Evolutionary conservation across 2,797 vertebrate genomes (phyloP), one percentile per base, ranked within the genome.

Genomic region (Chiloscyllium punctatum): DNA sequence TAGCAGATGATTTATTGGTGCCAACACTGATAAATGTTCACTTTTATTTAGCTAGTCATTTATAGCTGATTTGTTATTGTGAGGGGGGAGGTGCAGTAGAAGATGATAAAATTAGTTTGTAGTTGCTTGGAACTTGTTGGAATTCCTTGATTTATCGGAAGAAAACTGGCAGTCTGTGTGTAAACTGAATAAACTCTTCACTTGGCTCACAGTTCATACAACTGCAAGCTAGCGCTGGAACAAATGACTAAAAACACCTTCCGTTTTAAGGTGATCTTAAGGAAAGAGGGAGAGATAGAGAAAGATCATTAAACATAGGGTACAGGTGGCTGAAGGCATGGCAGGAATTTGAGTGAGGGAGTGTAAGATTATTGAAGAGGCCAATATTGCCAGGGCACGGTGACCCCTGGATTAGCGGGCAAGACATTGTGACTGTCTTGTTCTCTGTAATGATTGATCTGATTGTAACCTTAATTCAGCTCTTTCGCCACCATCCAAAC

Each of bases 1-100:
- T 95, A 95, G 53, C 94, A 57, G 27, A 95, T 95, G 94, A 77
- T 77, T 18, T 74, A 57, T 51, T 77, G 94, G 3, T 57, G 25
- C 5, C 15, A 33, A 9, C 71, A 21, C 71, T 57, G 48, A 77
- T 95, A 21, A 77, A 57, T 13, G 13, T 3, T 21, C 0, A 30
- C 94, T 77, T 48, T 77, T 95, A 77, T 18, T 53, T 95, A 74
- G 71, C 27, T 16, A 18, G 71, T 18, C 69, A 18, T 94, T 48
- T 48, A 74, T 33, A 53, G 94, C 94, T 94, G 71, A 72, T 94
- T 74, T 5, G 9, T 53, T 95, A 42, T 13, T 42, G n/a, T 23
- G 53, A 5, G 86, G 51, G 90, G 66, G 21, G 42, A 33, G 15
- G 30, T 69, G 90, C 21, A 42, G n/a, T 48, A 53, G 69, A 57